These are phyloP conservation scores for Acyrthosiphon pisum DNA, from an alignment of 1,140 invertebrate genomes.

Conservation along the genomic window DNA sequence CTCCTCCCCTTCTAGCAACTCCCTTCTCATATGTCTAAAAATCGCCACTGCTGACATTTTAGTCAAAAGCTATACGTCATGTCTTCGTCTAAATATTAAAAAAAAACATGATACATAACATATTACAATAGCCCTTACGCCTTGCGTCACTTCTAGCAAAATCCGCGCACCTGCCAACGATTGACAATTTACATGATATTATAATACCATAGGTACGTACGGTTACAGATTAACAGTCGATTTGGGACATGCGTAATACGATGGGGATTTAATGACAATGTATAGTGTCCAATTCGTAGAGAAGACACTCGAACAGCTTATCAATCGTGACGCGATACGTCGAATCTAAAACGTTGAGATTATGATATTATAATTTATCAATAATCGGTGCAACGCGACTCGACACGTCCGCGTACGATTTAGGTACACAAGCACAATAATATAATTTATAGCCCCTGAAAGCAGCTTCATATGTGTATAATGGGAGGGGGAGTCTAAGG, in stretches of 20 bases:
- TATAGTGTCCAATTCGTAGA: neutral
- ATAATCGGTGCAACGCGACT: neutral
- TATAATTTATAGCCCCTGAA: neutral
- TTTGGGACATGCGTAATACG: neutral
- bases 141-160: neutral
- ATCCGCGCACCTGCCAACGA: neutral
- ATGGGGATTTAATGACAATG: neutral
- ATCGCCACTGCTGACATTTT: neutral
- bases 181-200: neutral
- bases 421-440: neutral
- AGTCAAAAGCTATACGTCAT: neutral
- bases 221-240: neutral
- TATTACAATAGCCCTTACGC: neutral
- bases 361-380: neutral
- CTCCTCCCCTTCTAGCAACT: neutral
- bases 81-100: neutral
- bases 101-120: neutral
- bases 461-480: too few relatives aligned
- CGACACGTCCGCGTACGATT: too few relatives aligned
- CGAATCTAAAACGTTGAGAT: neutral
- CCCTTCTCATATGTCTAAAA: neutral
- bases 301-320: neutral
- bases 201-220: neutral
- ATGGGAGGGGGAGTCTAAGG: too few relatives aligned
- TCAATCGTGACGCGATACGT: neutral